A percentile compares a stretch with the other conserved stretches of the same genome.
These are phyloP conservation scores for Pelecanoides urinatrix DNA, from an alignment of 2,113 vertebrate genomes.

Conservation along the genomic window DNA sequence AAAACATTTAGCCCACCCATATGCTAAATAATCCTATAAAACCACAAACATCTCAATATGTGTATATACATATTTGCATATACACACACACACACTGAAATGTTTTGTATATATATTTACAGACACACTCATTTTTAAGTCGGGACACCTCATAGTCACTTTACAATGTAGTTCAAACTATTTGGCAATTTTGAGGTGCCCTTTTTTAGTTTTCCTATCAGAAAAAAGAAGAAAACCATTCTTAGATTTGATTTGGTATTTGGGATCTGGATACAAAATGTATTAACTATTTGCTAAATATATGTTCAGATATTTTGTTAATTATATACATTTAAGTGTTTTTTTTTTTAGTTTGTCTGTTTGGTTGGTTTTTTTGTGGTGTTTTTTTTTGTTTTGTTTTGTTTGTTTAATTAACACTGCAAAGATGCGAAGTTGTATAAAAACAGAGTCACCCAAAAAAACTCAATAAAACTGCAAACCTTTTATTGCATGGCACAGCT, in stretches of 20 bases:
- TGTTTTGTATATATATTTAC: not conserved
- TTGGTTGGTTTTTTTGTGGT: too few species aligned
- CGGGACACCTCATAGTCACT: not conserved
- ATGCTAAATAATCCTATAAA: not conserved
- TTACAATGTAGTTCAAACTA: not conserved
- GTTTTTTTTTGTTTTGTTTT: not conserved
- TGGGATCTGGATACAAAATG: not conserved
- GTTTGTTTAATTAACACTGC: not conserved
- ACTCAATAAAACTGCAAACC: not conserved
- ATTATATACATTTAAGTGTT: not conserved
- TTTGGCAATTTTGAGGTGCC: not conserved
- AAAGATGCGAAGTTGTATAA: not conserved
- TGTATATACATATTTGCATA: not conserved
- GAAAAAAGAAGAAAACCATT: not conserved
- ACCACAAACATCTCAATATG: not conserved
- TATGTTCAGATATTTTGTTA: not conserved
- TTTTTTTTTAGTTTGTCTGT: not conserved
- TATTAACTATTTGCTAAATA: not conserved
- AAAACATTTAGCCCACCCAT: not conserved
- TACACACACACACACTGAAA: not conserved
- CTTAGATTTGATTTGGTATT: not conserved
- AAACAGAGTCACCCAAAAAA: not conserved
- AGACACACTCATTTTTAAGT: not conserved
- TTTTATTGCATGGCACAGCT: not conserved
- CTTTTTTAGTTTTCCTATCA: not conserved